Base-by-base conservation (phyloP, 2,113 vertebrate species). In the Meleagris gallopavo region DNA sequence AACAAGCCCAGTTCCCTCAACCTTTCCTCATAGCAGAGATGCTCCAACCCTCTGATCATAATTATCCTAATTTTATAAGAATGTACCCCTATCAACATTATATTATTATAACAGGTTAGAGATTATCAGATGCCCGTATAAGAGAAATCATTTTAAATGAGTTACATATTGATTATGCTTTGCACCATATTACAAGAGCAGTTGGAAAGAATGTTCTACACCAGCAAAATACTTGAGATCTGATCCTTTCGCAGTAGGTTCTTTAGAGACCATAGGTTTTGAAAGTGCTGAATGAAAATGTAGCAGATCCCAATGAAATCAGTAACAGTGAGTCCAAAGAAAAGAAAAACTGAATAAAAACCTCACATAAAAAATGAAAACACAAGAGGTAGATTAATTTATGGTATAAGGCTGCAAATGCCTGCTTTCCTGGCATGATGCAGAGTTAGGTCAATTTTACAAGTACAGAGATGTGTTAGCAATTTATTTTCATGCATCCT, bases 401-500 rank as follows among this genome's bases (percentile, higher is more conserved):
- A 45, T 1, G 1, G 27, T 29, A 46, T 29, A 19, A 66, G 58
- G 30, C 21, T 15, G 50, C 18, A 85, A 91, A 89, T 3, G 7
- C 30, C 45, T 88, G 58, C 16, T 90, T 81, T 62, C 29, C 41
- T 83, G 34, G 46, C 81, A 88, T 50, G 6, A 57, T 30, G 19
- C 45, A 24, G 25, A 67, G 54, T 54, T 85, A 71, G 16, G 50
- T 54, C 41, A 93, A 22, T 24, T 91, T 94, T 81, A 43, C 32
- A 71, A 81, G 19, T 40, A 77, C 2, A 61, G 34, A 70, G 34
- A 55, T 77, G 32, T 77, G 29, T 29, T 52, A 60, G 11, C 54
- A 65, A 67, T 88, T 91, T 94, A 81, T 80, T 86, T 93, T 85
- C 75, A 80, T 66, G 45, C 64, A 76, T 91, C 25, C 60, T 75